Evolutionary conservation across 2,113 vertebrate genomes (phyloP).

Genomic region (Orycteropus afer): DNA sequence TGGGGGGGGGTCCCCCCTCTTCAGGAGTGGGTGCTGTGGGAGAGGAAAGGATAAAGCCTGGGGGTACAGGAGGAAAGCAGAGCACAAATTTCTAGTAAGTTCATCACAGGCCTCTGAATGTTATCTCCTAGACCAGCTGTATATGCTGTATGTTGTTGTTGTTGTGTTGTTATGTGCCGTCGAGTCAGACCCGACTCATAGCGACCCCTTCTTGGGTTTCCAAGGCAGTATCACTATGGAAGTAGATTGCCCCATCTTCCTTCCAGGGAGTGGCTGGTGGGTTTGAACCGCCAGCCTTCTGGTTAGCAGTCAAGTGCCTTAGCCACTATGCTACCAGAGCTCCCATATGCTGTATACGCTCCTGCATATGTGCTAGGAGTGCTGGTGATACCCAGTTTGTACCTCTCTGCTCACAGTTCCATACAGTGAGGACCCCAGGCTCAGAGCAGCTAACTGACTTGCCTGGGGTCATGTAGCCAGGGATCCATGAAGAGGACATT

Average conservation of each 20-base stretch:
- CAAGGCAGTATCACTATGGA: too few species aligned
- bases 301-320: too few species aligned
- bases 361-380: neutral
- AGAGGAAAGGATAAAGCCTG: too few species aligned
- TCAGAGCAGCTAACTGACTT: neutral
- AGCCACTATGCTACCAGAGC: too few species aligned
- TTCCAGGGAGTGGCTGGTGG: too few species aligned
- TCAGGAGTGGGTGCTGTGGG: neutral
- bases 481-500: neutral
- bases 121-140: neutral
- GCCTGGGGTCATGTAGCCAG: neutral
- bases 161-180: too few species aligned
- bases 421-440: neutral
- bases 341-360: too few species aligned
- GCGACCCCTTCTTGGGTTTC: too few species aligned
- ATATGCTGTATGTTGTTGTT: too few species aligned
- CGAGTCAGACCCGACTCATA: too few species aligned
- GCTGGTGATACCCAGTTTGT: neutral
- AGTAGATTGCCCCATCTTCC: too few species aligned
- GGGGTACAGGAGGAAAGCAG: neutral
- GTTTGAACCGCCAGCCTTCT: too few species aligned
- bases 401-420: neutral
- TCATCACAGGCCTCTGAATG: neutral
- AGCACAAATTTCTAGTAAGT: neutral
- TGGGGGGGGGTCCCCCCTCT: fast-evolving